Conservation (phyloP, 2,113 vertebrate species). For the Hippolais icterina region DNA sequence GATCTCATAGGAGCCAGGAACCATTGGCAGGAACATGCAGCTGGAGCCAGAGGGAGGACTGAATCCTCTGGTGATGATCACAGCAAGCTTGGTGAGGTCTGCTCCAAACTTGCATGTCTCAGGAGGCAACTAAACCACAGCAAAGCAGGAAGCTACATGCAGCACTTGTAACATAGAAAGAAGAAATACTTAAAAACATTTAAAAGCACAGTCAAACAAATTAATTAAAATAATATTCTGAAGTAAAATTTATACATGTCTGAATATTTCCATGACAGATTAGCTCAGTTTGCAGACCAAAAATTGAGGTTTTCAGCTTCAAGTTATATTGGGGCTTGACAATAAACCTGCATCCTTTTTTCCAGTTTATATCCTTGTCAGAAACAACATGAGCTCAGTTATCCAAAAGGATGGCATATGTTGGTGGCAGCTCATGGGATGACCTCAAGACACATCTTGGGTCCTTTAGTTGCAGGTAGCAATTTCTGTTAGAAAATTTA, state of each 20-base stretch:
- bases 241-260: neutral
- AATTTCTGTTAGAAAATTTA: neutral
- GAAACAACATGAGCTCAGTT: fast-evolving
- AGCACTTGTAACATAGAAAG: neutral
- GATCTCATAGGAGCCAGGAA: neutral
- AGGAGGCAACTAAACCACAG: neutral
- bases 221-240: neutral
- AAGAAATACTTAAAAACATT: neutral
- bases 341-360: neutral
- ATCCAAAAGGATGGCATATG: neutral
- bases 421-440: neutral
- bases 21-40: neutral
- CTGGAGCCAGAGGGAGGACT: neutral
- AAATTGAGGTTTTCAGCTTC: neutral
- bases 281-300: neutral
- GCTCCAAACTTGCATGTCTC: neutral
- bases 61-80: fast-evolving
- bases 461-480: neutral
- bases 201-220: neutral
- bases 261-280: neutral
- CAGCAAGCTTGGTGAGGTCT: neutral
- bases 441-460: neutral
- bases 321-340: neutral
- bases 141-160: neutral
- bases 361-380: neutral